Evolutionary conservation across 2,888 invertebrate genomes (phyloP), one percentile per base, ranked within the genome.

Genomic region (Halictus ligatus): DNA sequence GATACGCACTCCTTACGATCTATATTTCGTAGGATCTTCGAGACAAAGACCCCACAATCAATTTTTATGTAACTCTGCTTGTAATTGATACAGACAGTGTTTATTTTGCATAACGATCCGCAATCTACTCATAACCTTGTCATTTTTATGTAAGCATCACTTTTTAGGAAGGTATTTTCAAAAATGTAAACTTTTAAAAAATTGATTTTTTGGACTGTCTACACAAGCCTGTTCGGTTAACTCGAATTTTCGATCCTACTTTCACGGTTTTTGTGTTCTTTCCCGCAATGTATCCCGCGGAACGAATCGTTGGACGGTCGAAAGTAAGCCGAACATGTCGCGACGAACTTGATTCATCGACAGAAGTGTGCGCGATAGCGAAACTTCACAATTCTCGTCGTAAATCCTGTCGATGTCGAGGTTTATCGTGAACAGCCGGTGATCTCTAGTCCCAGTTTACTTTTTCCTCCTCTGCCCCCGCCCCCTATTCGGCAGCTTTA

Each of bases 341-440:
- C 46, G 46, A 46, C 25, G 25, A 54, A 46, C 18, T 29, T n/a
- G 25, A 21, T 69, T 43, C 21, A 35, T n/a, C 67, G 60, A 75
- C 43, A 25, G 54, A 79, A 79, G 21, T n/a, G 69, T 13, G 7
- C 58, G 35, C 46, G 25, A 35, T 46, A 60, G 8, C 46, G 29
- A 46, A 74, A 40, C 67, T 46, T 46, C 18, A 18, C 69, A 77
- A 54, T 72, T 75, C 43, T 60, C 54, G 21, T 71, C 60, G 69
- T 84, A 79, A 76, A 86, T 84, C 73, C 73, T 58, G 13, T 77
- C 48, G 40, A 15, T 60, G 43, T 25, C 64, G 48, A 21, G 21
- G 25, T 46, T 60, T 43, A 60, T 76, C 64, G 75, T 10, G 7
- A 3, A 13, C 75, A 78, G n/a, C 13, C 40, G 12, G 21, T 8